Evolutionary conservation across 2,888 invertebrate genomes (phyloP), one percentile per base, ranked within the genome.

Genomic region (Hoplodrina blanda): DNA sequence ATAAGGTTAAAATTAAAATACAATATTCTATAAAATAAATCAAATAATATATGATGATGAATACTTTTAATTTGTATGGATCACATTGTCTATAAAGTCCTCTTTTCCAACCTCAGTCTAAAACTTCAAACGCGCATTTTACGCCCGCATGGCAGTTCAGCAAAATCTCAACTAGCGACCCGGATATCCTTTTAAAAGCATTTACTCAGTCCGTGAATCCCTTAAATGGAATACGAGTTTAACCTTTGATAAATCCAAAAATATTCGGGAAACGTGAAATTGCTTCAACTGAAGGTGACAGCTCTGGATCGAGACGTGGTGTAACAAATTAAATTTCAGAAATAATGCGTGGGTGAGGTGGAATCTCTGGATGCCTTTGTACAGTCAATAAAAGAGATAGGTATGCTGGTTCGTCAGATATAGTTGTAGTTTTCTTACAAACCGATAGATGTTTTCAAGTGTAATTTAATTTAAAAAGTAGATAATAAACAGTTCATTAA

Each of bases 271-370:
- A 77, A 80, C 82, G 84, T 82, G 87, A 89, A 90, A 89, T 89
- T 87, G 83, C 79, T 69, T 85, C 49, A 75, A 17, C 75, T 89
- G 90, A 64, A 71, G 73, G 73, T 87, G 89, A 89, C 90, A 89
- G 85, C 72, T 41, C 61, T 66, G 80, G 77, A 83, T 81, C 80
- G 80, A 62, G 61, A 72, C 30, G 66, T 78, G 68, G 74, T 82
- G 78, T 78, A 70, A 59, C 84, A 81, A 84, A 84, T 84, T 80
- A 71, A 81, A 81, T 77, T 77, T 67, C 63, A 69, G 50, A 46
- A 66, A 56, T 30, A 69, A 64, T 60, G 69, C 41, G 75, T 82
- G 49, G 57, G 65, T 57, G 76, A 37, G 20, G 37, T 33, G 33
- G 13, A 44, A 37, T 67, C 10, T 19, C 41, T 11, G 37, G 37